Conservation (phyloP, 2,888 invertebrate species). For the Selenia dentaria region DNA sequence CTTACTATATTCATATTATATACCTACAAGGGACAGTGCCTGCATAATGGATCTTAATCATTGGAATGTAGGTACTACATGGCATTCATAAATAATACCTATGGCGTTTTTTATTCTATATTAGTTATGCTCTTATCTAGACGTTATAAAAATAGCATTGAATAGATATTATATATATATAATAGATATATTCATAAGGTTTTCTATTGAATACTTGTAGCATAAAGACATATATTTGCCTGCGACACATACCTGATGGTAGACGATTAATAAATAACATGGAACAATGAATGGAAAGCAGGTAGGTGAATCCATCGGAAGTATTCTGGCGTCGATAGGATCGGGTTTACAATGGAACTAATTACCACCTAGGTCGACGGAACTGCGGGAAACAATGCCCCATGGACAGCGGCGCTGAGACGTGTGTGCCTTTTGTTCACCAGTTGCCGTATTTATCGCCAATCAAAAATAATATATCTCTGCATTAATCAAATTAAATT, state of each 20-base stretch:
- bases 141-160: too few relatives aligned
- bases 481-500: slow-evolving; percentile 26
- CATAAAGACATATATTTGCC: too few relatives aligned
- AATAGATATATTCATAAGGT: not conserved
- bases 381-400: slow-evolving; percentile 57
- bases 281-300: slow-evolving; percentile 77
- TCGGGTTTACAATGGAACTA: slow-evolving; percentile 79
- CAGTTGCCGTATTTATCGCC: slow-evolving; percentile 44
- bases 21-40: not conserved
- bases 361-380: slow-evolving; percentile 68
- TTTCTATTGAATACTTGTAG: not conserved
- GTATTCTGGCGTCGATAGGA: slow-evolving; percentile 71
- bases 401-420: slow-evolving; percentile 44
- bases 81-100: too few relatives aligned
- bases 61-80: not conserved
- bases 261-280: slow-evolving; percentile 43
- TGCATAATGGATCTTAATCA: slow-evolving; percentile 1
- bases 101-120: too few relatives aligned
- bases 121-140: too few relatives aligned
- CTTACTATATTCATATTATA: not conserved
- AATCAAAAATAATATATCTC: slow-evolving; percentile 43
- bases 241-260: not conserved
- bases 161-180: too few relatives aligned
- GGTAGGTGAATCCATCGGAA: slow-evolving; percentile 78
- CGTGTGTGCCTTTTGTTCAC: slow-evolving; percentile 61